phyloP scores from a whole-genome alignment of 1,140 invertebrate species.

The Eueides isabella region DNA sequence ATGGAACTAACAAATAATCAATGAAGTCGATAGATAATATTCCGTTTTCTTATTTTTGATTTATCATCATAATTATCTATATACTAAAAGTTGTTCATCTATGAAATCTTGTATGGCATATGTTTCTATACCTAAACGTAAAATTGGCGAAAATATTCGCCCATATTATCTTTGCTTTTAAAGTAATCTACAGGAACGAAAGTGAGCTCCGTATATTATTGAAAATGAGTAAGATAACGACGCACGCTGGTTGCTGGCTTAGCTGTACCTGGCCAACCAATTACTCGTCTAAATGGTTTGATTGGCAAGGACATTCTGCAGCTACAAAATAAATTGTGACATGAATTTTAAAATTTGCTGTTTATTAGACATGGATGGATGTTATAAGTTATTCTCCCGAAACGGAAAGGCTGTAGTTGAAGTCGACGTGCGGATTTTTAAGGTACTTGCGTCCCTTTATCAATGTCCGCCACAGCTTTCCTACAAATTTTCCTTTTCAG shows the following conservation, averaged over 20 bases:
- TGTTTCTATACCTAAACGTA: neutral
- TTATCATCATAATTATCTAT: no score
- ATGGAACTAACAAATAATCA: no score
- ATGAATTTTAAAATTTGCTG: neutral
- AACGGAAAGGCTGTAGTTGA: no score
- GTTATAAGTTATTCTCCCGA: no score
- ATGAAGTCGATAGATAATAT: no score
- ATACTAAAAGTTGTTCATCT: no score
- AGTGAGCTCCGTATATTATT: neutral
- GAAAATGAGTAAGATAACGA: neutral
- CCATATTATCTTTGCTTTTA: neutral
- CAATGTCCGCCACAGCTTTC: neutral
- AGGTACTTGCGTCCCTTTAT: constrained; percentile 1
- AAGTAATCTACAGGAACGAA: constrained; percentile 7
- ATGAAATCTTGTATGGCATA: no score
- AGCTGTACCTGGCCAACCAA: neutral
- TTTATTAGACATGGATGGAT: neutral
- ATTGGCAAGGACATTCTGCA: neutral
- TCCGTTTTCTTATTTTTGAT: no score
- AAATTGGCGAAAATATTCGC: neutral
- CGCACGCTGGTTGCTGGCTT: neutral
- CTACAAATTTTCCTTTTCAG: neutral
- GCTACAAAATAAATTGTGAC: neutral
- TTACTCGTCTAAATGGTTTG: neutral
- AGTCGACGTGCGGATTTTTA: neutral